Percentiles rank a stretch among this genome's conserved stretches.
These are phyloP conservation scores for Sceloporus undulatus DNA, from an alignment of 2,113 vertebrate genomes.

Conservation along the genomic window DNA sequence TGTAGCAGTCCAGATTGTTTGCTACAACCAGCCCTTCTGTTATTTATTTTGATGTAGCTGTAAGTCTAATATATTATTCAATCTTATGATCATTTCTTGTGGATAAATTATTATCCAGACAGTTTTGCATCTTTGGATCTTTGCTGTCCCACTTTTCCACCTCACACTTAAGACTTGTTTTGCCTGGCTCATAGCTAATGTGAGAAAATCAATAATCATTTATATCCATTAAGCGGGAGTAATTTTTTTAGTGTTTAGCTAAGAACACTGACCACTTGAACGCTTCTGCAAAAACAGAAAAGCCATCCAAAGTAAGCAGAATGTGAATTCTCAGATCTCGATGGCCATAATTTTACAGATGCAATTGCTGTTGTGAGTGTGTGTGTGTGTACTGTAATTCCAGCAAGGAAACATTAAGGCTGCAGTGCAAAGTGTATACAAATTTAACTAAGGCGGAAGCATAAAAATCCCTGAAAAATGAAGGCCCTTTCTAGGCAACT, in stretches of 20 bases:
- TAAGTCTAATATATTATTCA: conserved; percentile 13
- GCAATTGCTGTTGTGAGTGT: too few species aligned
- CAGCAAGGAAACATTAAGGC: too few species aligned
- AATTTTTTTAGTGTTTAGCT: conserved; percentile 11
- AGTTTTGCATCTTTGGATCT: background rate
- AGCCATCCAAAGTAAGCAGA: conserved; percentile 19
- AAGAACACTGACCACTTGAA: conserved; percentile 16
- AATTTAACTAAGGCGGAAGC: too few species aligned
- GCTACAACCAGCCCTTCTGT: background rate
- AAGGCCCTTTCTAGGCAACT: too few species aligned
- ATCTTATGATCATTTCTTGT: conserved; percentile 23
- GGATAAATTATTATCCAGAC: conserved; percentile 11
- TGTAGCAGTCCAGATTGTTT: background rate
- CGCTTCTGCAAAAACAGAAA: background rate
- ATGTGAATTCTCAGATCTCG: conserved; percentile 1
- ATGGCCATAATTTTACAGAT: too few species aligned
- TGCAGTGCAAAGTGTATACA: too few species aligned
- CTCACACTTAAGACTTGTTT: conserved; percentile 27
- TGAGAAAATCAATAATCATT: conserved; percentile 42
- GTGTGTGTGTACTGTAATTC: too few species aligned
- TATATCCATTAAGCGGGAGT: conserved; percentile 32
- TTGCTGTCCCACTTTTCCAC: background rate
- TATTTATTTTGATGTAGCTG: conserved; percentile 8
- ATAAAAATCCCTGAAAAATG: too few species aligned
- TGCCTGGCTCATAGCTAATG: conserved; percentile 24